These are phyloP conservation scores for Scotopteryx bipunctaria DNA, from an alignment of 2,888 invertebrate genomes.

Conservation along the genomic window DNA sequence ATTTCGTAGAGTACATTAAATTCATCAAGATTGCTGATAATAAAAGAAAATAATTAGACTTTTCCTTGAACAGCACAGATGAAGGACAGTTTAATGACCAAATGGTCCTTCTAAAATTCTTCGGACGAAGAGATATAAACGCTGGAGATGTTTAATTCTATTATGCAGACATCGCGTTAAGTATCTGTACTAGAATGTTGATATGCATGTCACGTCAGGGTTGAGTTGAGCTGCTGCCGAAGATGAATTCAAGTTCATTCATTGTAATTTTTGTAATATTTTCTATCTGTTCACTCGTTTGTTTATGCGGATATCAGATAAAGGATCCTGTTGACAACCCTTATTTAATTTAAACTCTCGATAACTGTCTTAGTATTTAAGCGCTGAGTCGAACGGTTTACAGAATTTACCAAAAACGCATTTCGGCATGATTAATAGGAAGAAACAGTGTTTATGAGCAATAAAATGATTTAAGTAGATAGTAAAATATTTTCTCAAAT, in stretches of 20 bases:
- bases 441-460: conserved; percentile 9
- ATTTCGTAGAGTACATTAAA: not conserved
- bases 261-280: conserved; percentile 28
- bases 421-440: conserved; percentile 1
- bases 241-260: conserved; percentile 27
- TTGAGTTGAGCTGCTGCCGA: conserved; percentile 30
- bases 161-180: conserved; percentile 12
- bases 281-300: too few relatives aligned
- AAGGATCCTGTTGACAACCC: too few relatives aligned
- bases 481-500: conserved; percentile 9
- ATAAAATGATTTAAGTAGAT: conserved; percentile 12
- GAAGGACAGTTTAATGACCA: not conserved
- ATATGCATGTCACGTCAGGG: conserved; percentile 34
- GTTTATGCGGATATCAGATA: not conserved
- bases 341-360: too few relatives aligned
- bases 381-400: too few relatives aligned
- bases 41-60: not conserved
- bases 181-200: conserved; percentile 25
- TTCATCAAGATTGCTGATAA: not conserved
- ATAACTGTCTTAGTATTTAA: too few relatives aligned
- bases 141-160: not conserved
- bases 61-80: not conserved
- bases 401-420: conserved; percentile 1
- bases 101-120: not conserved
- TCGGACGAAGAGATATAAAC: conserved; percentile 1